Evolutionary conservation across 1,140 invertebrate species (phyloP), one percentile per base, ranked within the genome.

Genomic region (Drosophila pseudoobscura): DNA sequence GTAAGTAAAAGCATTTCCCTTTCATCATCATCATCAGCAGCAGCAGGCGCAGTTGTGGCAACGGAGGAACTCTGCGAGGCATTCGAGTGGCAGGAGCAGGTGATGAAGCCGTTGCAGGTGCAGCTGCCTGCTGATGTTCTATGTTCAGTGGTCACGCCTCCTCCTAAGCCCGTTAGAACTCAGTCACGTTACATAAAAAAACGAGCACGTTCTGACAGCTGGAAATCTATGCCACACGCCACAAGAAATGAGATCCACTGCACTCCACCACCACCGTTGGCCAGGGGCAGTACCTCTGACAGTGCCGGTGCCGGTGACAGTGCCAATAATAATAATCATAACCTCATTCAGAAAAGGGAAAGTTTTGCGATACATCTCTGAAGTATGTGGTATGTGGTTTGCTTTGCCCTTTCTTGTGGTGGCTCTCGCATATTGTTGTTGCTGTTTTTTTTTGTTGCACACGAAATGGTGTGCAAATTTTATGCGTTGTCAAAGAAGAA

Each of bases 1-100:
- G 66, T 69, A 69, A 82, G 82, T 87, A 85, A 85, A 87, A 85
- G 82, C 74, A 85, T 85, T 85, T 85, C 78, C 82, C 82, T 87
- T 82, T 85, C 31, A 31, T 31, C 8, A 31, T 9, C 7, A 31
- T 29, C 6, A 7, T 0, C 26, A 29, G 29, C 29, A 29, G 29
- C 29, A 31, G 26, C 5, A 6, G 26, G 26, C 5, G 26, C 6
- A 29, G 6, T 2, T 2, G 31, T 31, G 7, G 31, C 8, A 9
- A 3, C 29, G 2, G 2, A 31, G 8, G 24, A 5, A 26, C 31
- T 31, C 31, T 31, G 2, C 8, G 7, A 7, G 29, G 7, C 7
- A 29, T 29, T 3, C 29, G 29, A 7, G 31, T 35, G 9, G 31
- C 31, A 39, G 35, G 35, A 39, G 35, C 35, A 39, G 35, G 9